Conservation (phyloP, 2,888 invertebrate genomes). For the Lepidonotus clava region DNA sequence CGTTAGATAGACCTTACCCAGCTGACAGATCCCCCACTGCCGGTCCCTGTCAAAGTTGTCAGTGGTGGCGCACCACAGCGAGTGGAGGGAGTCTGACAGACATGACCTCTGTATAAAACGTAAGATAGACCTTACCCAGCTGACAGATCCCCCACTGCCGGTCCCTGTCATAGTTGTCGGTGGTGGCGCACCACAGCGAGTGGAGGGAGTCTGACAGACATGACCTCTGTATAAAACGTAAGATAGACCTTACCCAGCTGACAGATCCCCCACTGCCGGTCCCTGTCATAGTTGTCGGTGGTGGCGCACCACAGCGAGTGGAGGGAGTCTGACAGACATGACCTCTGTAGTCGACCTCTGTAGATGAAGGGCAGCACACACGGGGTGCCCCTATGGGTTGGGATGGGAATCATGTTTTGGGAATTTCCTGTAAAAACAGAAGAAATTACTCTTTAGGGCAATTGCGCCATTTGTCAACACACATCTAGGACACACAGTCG, state of each 20-base stretch:
- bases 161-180: conserved; percentile 14
- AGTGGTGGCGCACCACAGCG: too few species aligned
- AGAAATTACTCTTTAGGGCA: too few species aligned
- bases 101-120: too few species aligned
- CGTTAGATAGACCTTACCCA: too few species aligned
- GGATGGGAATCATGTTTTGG: too few species aligned
- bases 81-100: too few species aligned
- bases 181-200: background rate
- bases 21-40: too few species aligned
- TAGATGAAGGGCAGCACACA: background rate
- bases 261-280: background rate
- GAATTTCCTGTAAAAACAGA: too few species aligned
- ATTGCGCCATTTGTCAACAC: too few species aligned
- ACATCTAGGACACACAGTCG: too few species aligned
- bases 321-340: background rate
- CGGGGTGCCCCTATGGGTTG: background rate
- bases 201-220: background rate
- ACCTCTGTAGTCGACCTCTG: background rate
- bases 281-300: conserved; percentile 7
- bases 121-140: background rate
- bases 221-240: too few species aligned
- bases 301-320: background rate
- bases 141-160: background rate
- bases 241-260: background rate
- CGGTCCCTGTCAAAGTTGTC: too few species aligned